Conservation (phyloP, 2,888 invertebrate genomes). For the Drosophila fungiperda region DNA sequence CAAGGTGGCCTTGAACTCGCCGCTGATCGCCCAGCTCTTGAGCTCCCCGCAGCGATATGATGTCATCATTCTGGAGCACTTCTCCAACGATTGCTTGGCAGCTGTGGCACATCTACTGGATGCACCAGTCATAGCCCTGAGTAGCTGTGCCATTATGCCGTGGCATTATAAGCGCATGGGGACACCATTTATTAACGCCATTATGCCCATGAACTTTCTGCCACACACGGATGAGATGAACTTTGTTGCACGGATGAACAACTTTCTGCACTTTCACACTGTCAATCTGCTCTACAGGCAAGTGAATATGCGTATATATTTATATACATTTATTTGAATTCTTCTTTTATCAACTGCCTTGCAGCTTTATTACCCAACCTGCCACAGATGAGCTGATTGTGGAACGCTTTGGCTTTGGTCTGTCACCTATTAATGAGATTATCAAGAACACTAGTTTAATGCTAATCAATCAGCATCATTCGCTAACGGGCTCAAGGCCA, state of each 20-base stretch:
- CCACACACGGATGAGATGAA: slow-evolving; percentile 85
- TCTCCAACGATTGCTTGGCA: slow-evolving; percentile 89
- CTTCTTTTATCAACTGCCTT: not conserved
- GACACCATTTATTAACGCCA: slow-evolving; percentile 87
- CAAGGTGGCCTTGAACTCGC: slow-evolving; percentile 70
- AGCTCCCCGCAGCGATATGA: slow-evolving; percentile 86
- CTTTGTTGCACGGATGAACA: slow-evolving; percentile 84
- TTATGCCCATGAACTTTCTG: slow-evolving; percentile 86
- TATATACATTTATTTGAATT: not conserved
- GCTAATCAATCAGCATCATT: slow-evolving; percentile 86
- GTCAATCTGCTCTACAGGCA: slow-evolving; percentile 73
- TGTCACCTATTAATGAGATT: slow-evolving; percentile 85
- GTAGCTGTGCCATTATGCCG: slow-evolving; percentile 87
- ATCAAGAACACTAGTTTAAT: slow-evolving; percentile 82
- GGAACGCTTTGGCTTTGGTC: slow-evolving; percentile 84
- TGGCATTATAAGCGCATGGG: slow-evolving; percentile 87
- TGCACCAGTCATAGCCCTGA: slow-evolving; percentile 87
- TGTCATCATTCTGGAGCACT: slow-evolving; percentile 88
- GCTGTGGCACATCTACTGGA: slow-evolving; percentile 88
- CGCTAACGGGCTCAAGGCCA: slow-evolving; percentile 85
- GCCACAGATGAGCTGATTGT: slow-evolving; percentile 83
- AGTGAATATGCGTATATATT: slow-evolving; percentile 2
- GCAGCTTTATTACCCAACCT: slow-evolving; percentile 78
- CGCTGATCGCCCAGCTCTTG: slow-evolving; percentile 65
- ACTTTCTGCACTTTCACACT: slow-evolving; percentile 79